Evolutionary conservation across 2,888 invertebrate species (phyloP).

Genomic region (Scelioninae gen. 1): DNA sequence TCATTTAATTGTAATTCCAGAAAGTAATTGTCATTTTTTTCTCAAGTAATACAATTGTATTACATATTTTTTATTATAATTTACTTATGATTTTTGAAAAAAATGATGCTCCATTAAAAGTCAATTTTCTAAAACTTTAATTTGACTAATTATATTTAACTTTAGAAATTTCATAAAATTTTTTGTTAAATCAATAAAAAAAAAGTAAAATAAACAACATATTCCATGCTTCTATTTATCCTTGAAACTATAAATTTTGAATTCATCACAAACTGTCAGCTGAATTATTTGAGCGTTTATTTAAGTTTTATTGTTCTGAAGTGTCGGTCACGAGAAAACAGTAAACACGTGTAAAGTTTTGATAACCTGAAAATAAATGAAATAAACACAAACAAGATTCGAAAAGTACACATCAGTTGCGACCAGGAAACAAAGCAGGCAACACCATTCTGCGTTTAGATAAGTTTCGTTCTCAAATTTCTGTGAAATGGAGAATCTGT

Average conservation of each 20-base stretch:
- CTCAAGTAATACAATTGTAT: too few relatives aligned
- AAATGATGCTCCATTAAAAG: too few relatives aligned
- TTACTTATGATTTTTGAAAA: too few relatives aligned
- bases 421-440: constrained; percentile 13
- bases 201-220: too few relatives aligned
- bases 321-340: constrained; percentile 34
- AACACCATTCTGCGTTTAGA: constrained; percentile 6
- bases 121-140: too few relatives aligned
- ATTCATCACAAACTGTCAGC: neutral
- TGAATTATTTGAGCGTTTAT: constrained; percentile 9
- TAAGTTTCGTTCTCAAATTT: constrained; percentile 3
- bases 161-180: neutral
- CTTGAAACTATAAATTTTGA: neutral
- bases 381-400: constrained; percentile 56
- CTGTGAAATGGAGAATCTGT: constrained; percentile 4
- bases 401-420: constrained; percentile 45
- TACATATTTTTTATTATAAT: too few relatives aligned
- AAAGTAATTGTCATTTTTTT: neutral
- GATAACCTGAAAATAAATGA: constrained; percentile 45
- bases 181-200: neutral
- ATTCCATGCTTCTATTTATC: neutral
- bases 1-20: constrained; percentile 1
- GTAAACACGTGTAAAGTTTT: constrained; percentile 37
- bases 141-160: too few relatives aligned
- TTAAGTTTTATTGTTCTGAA: constrained; percentile 31